Evolutionary conservation across 2,888 invertebrate species (phyloP).

Genomic region (Pegoplata infirma): DNA sequence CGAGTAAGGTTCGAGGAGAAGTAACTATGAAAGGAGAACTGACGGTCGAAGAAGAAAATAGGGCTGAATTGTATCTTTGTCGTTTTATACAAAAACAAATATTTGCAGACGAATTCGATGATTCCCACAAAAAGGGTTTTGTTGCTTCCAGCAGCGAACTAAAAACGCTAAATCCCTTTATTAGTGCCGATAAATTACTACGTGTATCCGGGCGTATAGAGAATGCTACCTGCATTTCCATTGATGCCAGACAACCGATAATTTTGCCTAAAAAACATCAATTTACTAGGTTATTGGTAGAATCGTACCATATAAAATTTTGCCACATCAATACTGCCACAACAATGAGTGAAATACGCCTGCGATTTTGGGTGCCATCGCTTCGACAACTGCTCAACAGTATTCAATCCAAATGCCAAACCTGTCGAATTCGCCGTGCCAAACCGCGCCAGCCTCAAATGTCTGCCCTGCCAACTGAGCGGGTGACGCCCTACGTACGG

Average conservation of each 20-base stretch:
- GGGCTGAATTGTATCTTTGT: not conserved
- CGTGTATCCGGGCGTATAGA: constrained; percentile 16
- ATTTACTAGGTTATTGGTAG: not conserved
- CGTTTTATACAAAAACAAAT: not conserved
- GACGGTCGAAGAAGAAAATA: constrained; percentile 20
- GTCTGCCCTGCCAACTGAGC: not conserved
- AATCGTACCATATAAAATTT: constrained; percentile 8
- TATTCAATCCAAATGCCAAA: constrained; percentile 1
- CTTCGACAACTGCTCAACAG: constrained; percentile 5
- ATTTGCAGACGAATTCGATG: not conserved
- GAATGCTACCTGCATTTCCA: not conserved
- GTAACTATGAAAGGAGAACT: not conserved
- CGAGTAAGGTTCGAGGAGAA: not conserved
- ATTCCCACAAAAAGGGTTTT: not conserved
- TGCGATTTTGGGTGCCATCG: constrained; percentile 15
- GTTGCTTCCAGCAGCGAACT: not conserved
- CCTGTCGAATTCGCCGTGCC: not conserved
- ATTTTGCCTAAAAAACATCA: not conserved
- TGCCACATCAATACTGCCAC: constrained; percentile 5
- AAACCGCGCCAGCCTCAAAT: constrained; percentile 8
- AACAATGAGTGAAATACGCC: constrained; percentile 9
- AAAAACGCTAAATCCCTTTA: not conserved
- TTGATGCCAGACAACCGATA: not conserved
- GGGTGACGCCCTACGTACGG: too few relatives aligned
- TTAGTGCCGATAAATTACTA: constrained; percentile 3